Conservation (phyloP, 2,888 invertebrate species). For the Dermolepida albohirtum region DNA sequence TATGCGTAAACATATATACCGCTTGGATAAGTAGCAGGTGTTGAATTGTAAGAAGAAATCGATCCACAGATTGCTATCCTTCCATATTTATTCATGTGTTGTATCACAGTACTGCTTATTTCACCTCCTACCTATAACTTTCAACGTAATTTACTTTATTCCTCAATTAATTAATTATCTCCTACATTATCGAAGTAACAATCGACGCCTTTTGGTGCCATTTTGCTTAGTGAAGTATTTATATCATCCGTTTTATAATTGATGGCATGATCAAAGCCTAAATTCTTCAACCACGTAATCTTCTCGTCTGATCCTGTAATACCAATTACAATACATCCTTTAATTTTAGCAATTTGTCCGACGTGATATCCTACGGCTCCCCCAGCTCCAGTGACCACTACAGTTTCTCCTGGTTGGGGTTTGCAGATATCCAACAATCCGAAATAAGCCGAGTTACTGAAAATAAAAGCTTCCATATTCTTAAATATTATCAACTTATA, state of each 20-base stretch:
- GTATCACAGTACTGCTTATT: constrained; percentile 70
- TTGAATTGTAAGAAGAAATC: constrained; percentile 72
- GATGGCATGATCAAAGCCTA: constrained; percentile 77
- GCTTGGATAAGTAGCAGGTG: constrained; percentile 19
- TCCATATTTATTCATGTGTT: constrained; percentile 73
- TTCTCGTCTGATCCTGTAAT: constrained; percentile 79
- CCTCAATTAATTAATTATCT: not conserved
- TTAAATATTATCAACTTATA: not conserved
- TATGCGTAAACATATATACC: constrained; percentile 22
- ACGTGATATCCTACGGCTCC: constrained; percentile 84
- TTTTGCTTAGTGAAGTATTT: constrained; percentile 68
- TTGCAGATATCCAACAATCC: constrained; percentile 78
- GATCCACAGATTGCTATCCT: constrained; percentile 75
- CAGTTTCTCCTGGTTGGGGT: constrained; percentile 78
- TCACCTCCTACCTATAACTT: constrained; percentile 72
- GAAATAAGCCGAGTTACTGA: constrained; percentile 79
- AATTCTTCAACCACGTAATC: constrained; percentile 75
- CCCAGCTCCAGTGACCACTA: constrained; percentile 81
- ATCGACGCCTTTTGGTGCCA: constrained; percentile 67
- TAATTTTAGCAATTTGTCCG: constrained; percentile 82
- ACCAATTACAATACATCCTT: constrained; percentile 79
- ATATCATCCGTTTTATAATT: constrained; percentile 78
- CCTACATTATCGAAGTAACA: constrained; percentile 63
- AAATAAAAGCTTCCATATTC: constrained; percentile 42
- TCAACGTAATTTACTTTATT: constrained; percentile 40